These are phyloP conservation scores for Sisor rabdophorus DNA, from an alignment of 2,113 vertebrate genomes.

Conservation along the genomic window DNA sequence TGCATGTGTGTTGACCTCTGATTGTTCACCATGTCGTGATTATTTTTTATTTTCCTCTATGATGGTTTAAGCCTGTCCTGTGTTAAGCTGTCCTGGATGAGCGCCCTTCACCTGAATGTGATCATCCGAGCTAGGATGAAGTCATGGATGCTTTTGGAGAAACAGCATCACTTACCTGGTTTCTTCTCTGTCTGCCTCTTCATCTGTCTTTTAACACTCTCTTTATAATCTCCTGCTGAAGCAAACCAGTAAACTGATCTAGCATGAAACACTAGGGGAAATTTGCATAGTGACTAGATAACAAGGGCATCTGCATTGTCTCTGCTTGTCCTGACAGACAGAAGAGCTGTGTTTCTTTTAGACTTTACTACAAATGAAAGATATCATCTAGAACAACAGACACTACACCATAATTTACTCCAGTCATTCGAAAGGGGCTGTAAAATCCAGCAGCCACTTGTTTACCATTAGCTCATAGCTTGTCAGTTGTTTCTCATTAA, in stretches of 20 bases:
- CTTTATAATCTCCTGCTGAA: background rate
- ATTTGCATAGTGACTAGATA: constrained; percentile 55
- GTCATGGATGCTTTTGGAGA: background rate
- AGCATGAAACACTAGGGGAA: constrained; percentile 51
- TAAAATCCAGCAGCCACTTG: background rate
- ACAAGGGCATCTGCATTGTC: constrained; percentile 37
- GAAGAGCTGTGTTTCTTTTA: background rate
- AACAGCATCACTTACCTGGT: constrained; percentile 1
- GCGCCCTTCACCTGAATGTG: background rate
- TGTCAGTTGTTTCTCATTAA: constrained; percentile 18
- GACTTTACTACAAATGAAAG: constrained; percentile 4
- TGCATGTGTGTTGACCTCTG: background rate
- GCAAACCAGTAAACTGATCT: constrained; percentile 58
- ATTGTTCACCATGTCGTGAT: constrained; percentile 3
- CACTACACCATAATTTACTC: constrained; percentile 18
- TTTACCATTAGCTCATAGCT: constrained; percentile 11
- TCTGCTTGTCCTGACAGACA: constrained; percentile 25
- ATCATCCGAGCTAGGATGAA: constrained; percentile 1
- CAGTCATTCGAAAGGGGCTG: background rate
- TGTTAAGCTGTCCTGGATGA: background rate
- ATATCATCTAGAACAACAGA: constrained; percentile 35
- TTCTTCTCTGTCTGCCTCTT: constrained; percentile 16
- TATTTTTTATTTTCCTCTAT: background rate
- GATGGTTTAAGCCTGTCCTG: background rate
- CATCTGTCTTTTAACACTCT: background rate